Conservation (phyloP, 2,888 invertebrate species). For the Tubiluchus corallicola region DNA sequence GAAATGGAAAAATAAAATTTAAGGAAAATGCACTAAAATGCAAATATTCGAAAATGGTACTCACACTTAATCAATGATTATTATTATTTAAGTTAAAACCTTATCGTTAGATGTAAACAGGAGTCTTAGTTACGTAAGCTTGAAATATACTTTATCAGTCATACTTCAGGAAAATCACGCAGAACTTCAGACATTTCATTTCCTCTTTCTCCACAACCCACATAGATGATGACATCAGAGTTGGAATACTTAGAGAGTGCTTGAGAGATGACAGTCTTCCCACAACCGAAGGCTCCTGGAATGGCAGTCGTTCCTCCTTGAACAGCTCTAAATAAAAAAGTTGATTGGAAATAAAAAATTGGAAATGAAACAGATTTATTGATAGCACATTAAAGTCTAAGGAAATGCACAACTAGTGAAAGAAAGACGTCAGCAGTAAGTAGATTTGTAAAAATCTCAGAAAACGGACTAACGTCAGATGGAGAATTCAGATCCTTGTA, state of each 20-base stretch:
- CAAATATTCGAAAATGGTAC: not conserved
- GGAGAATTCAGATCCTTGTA: no score
- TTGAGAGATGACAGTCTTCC: slow-evolving; percentile 99
- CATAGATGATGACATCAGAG: slow-evolving; percentile 97
- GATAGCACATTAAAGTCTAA: not conserved
- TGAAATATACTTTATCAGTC: not conserved
- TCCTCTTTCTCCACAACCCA: slow-evolving; percentile 98
- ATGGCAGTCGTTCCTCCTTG: slow-evolving; percentile 98
- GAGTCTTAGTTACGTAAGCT: not conserved
- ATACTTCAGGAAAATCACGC: slow-evolving; percentile 81
- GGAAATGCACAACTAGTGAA: slow-evolving; percentile 5
- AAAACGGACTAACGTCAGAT: no score
- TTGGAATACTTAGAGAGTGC: slow-evolving; percentile 98
- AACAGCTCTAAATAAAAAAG: slow-evolving; percentile 48
- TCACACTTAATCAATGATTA: not conserved
- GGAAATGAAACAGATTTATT: not conserved
- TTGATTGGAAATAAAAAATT: slow-evolving; percentile 8
- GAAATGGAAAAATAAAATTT: slow-evolving; percentile 5
- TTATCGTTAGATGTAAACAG: not conserved
- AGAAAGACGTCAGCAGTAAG: no score
- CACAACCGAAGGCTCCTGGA: slow-evolving; percentile 99
- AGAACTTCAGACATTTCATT: slow-evolving; percentile 99
- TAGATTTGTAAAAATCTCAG: no score
- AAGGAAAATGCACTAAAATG: slow-evolving; percentile 6
- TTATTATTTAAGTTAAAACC: not conserved